Conservation (phyloP, 2,888 invertebrate genomes). For the Papilio demoleus region DNA sequence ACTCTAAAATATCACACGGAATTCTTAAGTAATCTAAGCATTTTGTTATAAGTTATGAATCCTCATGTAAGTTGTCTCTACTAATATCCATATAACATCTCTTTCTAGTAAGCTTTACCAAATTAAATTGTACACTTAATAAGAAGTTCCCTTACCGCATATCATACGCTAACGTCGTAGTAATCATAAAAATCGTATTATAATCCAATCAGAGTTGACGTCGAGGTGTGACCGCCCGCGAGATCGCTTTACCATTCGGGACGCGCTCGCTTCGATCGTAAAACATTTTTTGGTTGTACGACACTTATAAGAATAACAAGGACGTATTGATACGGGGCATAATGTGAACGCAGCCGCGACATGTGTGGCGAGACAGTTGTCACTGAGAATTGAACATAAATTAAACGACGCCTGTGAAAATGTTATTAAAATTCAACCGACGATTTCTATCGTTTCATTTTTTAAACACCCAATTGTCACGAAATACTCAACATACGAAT, state of each 20-base stretch:
- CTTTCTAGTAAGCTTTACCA: not conserved
- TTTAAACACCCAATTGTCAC: conserved; percentile 23
- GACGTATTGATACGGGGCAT: conserved; percentile 49
- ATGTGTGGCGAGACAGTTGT: conserved; percentile 42
- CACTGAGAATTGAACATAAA: conserved; percentile 35
- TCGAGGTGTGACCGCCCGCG: conserved; percentile 77
- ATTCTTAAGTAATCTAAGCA: not conserved
- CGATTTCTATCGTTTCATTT: conserved; percentile 34
- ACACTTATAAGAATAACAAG: conserved; percentile 70
- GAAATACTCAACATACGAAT: conserved; percentile 27
- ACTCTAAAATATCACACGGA: too few relatives aligned
- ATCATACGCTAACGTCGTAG: conserved; percentile 74
- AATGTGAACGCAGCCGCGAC: conserved; percentile 43
- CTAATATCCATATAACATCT: not conserved
- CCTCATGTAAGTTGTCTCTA: not conserved
- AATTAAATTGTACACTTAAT: conserved; percentile 49
- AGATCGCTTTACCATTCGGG: conserved; percentile 72
- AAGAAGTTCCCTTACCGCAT: conserved; percentile 75
- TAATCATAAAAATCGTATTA: conserved; percentile 81
- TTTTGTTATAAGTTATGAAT: not conserved
- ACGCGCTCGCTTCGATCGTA: conserved; percentile 68
- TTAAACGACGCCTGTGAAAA: conserved; percentile 26
- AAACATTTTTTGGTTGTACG: conserved; percentile 74
- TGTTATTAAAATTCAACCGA: conserved; percentile 27
- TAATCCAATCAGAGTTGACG: conserved; percentile 80